phyloP scores from a whole-genome alignment of 1,140 invertebrate genomes.

The Kradibia gibbosae region DNA sequence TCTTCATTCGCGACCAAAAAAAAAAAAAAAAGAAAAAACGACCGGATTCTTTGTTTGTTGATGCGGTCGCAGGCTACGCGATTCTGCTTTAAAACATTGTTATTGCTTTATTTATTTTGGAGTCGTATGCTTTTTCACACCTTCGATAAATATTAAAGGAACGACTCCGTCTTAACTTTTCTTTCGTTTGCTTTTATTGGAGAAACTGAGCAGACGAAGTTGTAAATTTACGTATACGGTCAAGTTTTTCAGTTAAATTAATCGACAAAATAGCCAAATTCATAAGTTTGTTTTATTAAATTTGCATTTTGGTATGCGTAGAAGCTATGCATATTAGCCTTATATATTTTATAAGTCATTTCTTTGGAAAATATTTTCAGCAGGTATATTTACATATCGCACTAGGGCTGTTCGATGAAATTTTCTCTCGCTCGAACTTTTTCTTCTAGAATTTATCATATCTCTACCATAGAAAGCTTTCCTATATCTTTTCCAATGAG shows the following conservation, averaged over 20 bases:
- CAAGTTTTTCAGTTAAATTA: background rate
- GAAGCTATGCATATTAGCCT: background rate
- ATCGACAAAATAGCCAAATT: background rate
- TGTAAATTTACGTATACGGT: background rate
- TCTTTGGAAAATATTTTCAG: background rate
- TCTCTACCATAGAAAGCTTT: background rate
- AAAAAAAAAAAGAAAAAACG: slow-evolving; percentile 7
- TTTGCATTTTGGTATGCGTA: background rate
- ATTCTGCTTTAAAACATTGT: background rate
- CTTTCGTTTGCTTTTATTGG: background rate
- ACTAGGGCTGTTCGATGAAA: background rate
- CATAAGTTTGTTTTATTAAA: background rate
- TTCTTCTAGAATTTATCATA: background rate
- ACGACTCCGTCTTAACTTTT: background rate
- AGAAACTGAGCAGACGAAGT: background rate
- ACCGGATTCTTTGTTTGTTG: too few species aligned
- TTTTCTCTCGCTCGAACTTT: background rate
- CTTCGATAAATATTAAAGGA: background rate
- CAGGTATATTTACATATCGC: background rate
- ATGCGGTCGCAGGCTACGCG: too few species aligned
- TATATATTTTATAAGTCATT: background rate
- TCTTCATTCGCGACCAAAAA: background rate
- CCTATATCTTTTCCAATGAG: background rate
- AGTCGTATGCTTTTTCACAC: background rate
- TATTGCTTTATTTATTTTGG: background rate